Evolutionary conservation across 2,113 vertebrate species (phyloP).

Genomic region (Protomyctophum bolini): DNA sequence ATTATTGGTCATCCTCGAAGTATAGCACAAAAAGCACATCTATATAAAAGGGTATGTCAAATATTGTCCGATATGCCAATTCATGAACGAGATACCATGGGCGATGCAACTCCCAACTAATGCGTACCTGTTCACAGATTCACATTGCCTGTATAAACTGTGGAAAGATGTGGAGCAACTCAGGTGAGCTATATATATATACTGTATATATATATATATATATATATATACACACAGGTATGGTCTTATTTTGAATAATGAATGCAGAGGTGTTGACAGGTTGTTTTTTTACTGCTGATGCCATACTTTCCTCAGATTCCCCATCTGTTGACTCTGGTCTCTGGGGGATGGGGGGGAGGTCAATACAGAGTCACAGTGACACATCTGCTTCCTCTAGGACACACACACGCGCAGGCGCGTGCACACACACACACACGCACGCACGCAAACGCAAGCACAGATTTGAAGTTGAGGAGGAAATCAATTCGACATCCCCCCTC

Average conservation of each 20-base stretch:
- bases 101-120: no score
- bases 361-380: slow-evolving; percentile 67
- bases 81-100: no score
- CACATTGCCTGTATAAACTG: no score
- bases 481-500: slow-evolving; percentile 29
- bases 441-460: slow-evolving; percentile 1
- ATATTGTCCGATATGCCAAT: no score
- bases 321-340: slow-evolving; percentile 79
- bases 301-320: slow-evolving; percentile 59
- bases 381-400: slow-evolving; percentile 70
- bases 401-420: slow-evolving; percentile 3
- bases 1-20: no score
- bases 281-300: slow-evolving; percentile 70
- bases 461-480: slow-evolving; percentile 38
- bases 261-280: slow-evolving; percentile 47
- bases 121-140: no score
- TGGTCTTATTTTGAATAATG: slow-evolving; percentile 61
- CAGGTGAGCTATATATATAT: slow-evolving; percentile 6
- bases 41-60: no score
- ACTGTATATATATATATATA: slow-evolving; percentile 35
- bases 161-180: no score
- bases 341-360: slow-evolving; percentile 63
- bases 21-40: no score
- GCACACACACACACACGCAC: neutral
- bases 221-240: slow-evolving; percentile 51